Evolutionary conservation across 2,888 invertebrate species (phyloP).

Genomic region (Tinea pellionella): DNA sequence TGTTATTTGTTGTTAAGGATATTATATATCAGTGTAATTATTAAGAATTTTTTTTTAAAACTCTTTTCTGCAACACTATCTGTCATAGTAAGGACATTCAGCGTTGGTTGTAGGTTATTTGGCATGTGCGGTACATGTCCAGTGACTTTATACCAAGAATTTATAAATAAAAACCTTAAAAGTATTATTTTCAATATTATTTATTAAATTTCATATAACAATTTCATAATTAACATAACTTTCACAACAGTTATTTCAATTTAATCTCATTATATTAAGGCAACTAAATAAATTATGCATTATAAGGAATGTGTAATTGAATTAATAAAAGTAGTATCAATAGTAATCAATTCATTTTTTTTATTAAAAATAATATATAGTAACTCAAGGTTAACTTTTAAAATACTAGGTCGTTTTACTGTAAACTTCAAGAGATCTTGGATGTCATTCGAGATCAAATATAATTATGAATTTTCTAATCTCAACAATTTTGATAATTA

Average conservation of each 20-base stretch:
- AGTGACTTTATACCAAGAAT: background rate
- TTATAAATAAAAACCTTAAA: conserved; percentile 22
- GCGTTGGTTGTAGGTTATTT: too few relatives aligned
- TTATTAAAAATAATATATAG: too few relatives aligned
- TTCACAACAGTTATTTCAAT: background rate
- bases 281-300: background rate
- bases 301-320: background rate
- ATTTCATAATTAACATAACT: background rate
- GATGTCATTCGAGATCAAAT: background rate
- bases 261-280: background rate
- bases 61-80: too few relatives aligned
- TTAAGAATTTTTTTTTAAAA: too few relatives aligned
- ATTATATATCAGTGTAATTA: too few relatives aligned
- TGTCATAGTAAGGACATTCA: too few relatives aligned
- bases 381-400: too few relatives aligned
- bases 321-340: conserved; percentile 8
- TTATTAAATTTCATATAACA: conserved; percentile 13
- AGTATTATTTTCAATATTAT: conserved; percentile 19
- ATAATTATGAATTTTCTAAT: background rate
- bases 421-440: background rate
- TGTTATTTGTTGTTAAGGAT: too few relatives aligned
- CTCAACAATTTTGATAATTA: conserved; percentile 16
- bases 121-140: too few relatives aligned
- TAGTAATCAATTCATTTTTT: conserved; percentile 16
- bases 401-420: too few relatives aligned